These are phyloP conservation scores for Druceiella hillmani DNA, from an alignment of 2,888 invertebrate species.

Conservation along the genomic window DNA sequence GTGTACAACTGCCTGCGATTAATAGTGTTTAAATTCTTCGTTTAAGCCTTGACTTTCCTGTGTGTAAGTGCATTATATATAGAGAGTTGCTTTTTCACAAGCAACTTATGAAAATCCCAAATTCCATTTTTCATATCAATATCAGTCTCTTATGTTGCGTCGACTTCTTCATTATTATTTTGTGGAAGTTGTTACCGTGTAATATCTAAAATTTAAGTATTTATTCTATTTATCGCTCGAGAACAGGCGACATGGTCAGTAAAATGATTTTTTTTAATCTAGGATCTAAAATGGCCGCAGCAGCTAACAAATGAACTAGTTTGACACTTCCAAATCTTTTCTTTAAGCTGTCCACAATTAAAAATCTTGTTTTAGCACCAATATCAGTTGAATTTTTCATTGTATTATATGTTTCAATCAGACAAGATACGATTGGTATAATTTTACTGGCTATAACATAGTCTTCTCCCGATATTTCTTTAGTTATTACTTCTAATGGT, in stretches of 20 bases:
- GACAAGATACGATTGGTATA: conserved; percentile 27
- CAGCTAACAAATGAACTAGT: conserved; percentile 24
- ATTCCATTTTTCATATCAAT: conserved; percentile 19
- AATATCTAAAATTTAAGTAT: conserved; percentile 25
- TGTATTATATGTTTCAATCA: conserved; percentile 26
- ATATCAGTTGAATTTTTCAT: conserved; percentile 24
- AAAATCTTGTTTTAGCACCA: conserved; percentile 21
- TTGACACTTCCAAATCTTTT: conserved; percentile 22
- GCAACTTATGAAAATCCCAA: conserved; percentile 21
- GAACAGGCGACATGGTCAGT: conserved; percentile 23
- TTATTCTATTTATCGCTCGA: conserved; percentile 23
- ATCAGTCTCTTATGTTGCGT: conserved; percentile 19
- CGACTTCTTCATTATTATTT: conserved; percentile 23
- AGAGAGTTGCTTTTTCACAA: conserved; percentile 24
- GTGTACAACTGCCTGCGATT: conserved; percentile 29
- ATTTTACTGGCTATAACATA: conserved; percentile 28
- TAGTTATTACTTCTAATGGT: conserved; percentile 26
- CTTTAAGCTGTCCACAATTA: conserved; percentile 19
- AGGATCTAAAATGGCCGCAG: conserved; percentile 25
- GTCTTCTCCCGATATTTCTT: conserved; percentile 26
- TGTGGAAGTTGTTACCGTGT: conserved; percentile 20
- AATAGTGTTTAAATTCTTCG: conserved; percentile 28
- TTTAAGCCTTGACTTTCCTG: conserved; percentile 25
- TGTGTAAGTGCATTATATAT: conserved; percentile 21
- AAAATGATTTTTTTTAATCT: conserved; percentile 26